These are phyloP conservation scores for Ganaspis brasiliensis DNA, from an alignment of 2,888 invertebrate species.

Conservation along the genomic window DNA sequence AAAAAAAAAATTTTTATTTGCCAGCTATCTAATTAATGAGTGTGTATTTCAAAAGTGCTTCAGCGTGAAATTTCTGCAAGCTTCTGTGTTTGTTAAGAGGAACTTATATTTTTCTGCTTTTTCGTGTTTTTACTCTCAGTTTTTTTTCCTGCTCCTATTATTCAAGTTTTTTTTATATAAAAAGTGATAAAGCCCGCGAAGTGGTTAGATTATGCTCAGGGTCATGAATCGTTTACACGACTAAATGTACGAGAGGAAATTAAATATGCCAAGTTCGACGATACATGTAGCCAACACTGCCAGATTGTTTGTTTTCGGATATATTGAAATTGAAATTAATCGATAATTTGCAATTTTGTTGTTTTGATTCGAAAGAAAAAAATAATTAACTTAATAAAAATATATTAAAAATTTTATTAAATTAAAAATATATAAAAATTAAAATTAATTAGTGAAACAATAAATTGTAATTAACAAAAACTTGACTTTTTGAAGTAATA, in stretches of 20 bases:
- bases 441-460: no score
- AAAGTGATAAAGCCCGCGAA: conserved; percentile 10
- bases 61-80: conserved; percentile 3
- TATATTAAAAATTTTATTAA: no score
- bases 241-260: neutral
- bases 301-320: conserved; percentile 17
- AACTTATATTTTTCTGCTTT: neutral
- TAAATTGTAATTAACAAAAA: no score
- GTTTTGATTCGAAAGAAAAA: no score
- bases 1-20: conserved; percentile 17
- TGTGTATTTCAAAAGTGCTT: conserved; percentile 8
- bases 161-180: conserved; percentile 15
- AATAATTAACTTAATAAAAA: no score
- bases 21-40: neutral
- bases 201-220: conserved; percentile 12
- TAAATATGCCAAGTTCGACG: conserved; percentile 27
- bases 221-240: conserved; percentile 26
- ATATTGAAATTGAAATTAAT: conserved; percentile 3
- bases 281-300: neutral
- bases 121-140: neutral
- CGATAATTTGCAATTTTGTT: no score
- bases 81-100: neutral
- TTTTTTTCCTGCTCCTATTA: neutral
- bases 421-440: no score
- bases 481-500: no score